Base-by-base conservation (phyloP, 2,888 invertebrate genomes). In the Lasius platythorax region DNA sequence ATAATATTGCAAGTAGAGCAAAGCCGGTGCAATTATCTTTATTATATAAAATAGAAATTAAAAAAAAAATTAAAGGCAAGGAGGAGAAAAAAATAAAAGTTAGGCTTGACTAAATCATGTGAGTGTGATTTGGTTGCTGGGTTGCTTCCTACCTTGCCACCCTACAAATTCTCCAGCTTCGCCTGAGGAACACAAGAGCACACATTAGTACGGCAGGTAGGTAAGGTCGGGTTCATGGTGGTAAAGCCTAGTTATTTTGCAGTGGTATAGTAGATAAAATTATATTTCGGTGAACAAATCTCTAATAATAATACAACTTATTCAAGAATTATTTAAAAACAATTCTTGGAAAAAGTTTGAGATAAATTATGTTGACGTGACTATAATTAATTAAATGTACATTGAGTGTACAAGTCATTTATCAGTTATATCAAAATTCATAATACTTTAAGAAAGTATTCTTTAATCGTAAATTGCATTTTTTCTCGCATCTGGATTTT, bases 161-260 rank as follows among this genome's bases (percentile, higher is more conserved):
- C 96, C 96, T 96, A 97, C 97, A 96, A 97, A 97, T 95, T 97
- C 97, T 96, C 97, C 97, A 96, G 97, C 97, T 96, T 97, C 97
- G 96, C 97, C 97, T 97, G 96, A 96, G 96, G 96, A 95, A 95
- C 94, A 96, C 96, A 96, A 96, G 96, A 96, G 96, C 96, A 96
- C 96, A 96, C 96, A 96, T 95, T 95, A 95, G 95, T 95, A 95
- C 93, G 94, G 95, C 95, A 95, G 94, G 94, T 95, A 95, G 94
- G 95, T 94, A 94, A 94, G 94, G 92, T 95, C 94, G 92, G 94
- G 93, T 94, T 93, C 93, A 94, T 94, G 94, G 94, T 94, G 92
- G 92, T 93, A 94, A 93, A 94, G 94, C 93, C 94, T 93, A 94
- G 94, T 94, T 94, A 94, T 92, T 93, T 93, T 93, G 93, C 94